Evolutionary conservation across 2,113 vertebrate species (phyloP).

Genomic region (Collichthys lucidus): DNA sequence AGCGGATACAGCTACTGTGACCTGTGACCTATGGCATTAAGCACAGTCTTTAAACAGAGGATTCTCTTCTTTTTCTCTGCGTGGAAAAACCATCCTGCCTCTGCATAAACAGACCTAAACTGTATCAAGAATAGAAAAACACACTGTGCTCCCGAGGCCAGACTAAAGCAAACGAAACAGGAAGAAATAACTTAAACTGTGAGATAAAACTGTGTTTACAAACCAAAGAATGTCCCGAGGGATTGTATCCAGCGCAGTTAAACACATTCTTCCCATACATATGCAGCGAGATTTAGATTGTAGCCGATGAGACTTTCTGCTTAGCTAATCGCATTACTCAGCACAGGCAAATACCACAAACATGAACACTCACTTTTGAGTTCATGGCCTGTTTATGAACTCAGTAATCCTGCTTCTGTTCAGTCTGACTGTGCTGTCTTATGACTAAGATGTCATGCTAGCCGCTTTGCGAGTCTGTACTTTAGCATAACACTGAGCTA

Average conservation of each 20-base stretch:
- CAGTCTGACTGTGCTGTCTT: not conserved
- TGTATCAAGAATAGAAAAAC: constrained; percentile 25
- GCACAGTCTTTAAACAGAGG: constrained; percentile 18
- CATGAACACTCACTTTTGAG: constrained; percentile 18
- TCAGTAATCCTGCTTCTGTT: constrained; percentile 1
- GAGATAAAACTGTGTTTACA: constrained; percentile 43
- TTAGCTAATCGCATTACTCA: constrained; percentile 60
- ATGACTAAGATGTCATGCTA: not conserved
- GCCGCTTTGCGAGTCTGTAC: not conserved
- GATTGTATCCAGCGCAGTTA: constrained; percentile 50
- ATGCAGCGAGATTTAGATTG: constrained; percentile 44
- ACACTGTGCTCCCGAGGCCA: constrained; percentile 36
- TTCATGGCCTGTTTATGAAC: constrained; percentile 7
- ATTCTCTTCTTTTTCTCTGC: constrained; percentile 34
- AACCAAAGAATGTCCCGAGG: constrained; percentile 43
- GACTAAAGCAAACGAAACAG: constrained; percentile 5
- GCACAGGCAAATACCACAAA: constrained; percentile 37
- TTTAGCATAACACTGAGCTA: not conserved
- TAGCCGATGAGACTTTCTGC: constrained; percentile 53
- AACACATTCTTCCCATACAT: constrained; percentile 34
- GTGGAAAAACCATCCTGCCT: constrained; percentile 41
- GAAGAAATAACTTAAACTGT: constrained; percentile 35
- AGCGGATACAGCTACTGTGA: constrained; percentile 50
- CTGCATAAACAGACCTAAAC: constrained; percentile 38
- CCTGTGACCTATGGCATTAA: constrained; percentile 64